Conservation (phyloP, 2,797 vertebrate genomes). For the Spheniscus humboldti region DNA sequence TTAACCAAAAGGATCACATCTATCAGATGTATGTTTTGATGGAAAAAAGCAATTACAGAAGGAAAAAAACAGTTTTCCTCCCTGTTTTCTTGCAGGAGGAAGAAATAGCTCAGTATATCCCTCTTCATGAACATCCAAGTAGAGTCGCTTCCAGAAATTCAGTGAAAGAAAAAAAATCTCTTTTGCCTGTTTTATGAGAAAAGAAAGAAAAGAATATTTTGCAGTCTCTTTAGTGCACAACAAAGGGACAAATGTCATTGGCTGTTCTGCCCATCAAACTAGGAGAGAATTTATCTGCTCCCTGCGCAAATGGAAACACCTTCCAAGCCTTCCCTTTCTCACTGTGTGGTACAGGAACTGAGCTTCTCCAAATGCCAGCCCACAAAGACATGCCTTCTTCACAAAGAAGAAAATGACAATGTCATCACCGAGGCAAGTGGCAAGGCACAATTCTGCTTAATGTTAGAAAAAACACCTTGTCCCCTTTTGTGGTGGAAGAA, state of each 20-base stretch:
- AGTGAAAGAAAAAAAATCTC: not conserved
- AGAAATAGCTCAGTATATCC: not conserved
- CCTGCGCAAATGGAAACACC: not conserved
- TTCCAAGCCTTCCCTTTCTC: not conserved
- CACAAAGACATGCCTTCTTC: not conserved
- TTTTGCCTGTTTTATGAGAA: not conserved
- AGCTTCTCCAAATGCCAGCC: not conserved
- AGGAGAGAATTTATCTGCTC: not conserved
- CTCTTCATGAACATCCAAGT: not conserved
- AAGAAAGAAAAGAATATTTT: not conserved
- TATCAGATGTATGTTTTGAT: not conserved
- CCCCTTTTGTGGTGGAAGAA: not conserved
- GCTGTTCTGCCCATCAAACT: not conserved
- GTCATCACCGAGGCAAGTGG: not conserved
- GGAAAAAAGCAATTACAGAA: not conserved
- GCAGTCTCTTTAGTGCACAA: not conserved
- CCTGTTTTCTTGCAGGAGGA: not conserved
- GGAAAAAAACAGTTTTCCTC: accelerated
- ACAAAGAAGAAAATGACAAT: not conserved
- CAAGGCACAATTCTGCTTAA: not conserved
- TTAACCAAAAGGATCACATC: not conserved
- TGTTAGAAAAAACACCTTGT: not conserved
- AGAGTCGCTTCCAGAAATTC: not conserved
- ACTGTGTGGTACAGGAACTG: not conserved
- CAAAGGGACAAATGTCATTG: not conserved